Conservation (phyloP, 2,888 invertebrate species). For the Parasteatoda lunata region DNA sequence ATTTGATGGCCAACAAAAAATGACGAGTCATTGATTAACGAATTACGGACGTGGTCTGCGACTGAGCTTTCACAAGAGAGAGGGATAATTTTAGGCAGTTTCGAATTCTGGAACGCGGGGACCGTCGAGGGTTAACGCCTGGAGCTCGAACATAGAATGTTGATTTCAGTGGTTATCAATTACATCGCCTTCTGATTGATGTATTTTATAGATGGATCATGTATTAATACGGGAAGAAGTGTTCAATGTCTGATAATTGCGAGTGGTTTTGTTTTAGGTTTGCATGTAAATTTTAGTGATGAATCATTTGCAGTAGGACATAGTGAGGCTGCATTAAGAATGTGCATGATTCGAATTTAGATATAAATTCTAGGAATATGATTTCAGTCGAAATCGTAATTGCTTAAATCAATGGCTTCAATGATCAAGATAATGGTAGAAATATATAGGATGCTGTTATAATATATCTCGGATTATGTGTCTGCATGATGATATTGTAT, state of each 20-base stretch:
- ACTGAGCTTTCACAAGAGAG: slow-evolving; percentile 51
- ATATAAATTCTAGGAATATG: background rate
- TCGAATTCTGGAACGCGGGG: slow-evolving; percentile 6
- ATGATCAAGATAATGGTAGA: too few species aligned
- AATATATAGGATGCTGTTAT: too few species aligned
- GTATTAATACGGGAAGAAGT: background rate
- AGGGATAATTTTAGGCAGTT: slow-evolving; percentile 35
- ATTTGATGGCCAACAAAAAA: slow-evolving; percentile 3
- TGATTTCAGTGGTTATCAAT: slow-evolving; percentile 38
- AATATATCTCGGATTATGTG: too few species aligned
- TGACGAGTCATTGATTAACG: slow-evolving; percentile 44
- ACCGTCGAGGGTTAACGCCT: slow-evolving; percentile 3
- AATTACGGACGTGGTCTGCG: slow-evolving; percentile 48
- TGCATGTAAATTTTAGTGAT: background rate
- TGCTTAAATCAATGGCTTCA: too few species aligned
- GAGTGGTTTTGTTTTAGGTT: background rate
- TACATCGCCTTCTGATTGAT: slow-evolving; percentile 15
- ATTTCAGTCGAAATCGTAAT: too few species aligned
- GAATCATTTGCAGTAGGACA: background rate
- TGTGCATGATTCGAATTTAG: background rate
- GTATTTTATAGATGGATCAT: slow-evolving; percentile 12
- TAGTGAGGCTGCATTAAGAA: background rate
- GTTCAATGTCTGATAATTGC: background rate
- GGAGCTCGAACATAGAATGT: slow-evolving; percentile 7
- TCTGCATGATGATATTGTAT: too few species aligned